Percentiles rank a stretch among this genome's conserved stretches.
phyloP scores from a whole-genome alignment of 1,140 invertebrate species.

The Eumaeus atala region DNA sequence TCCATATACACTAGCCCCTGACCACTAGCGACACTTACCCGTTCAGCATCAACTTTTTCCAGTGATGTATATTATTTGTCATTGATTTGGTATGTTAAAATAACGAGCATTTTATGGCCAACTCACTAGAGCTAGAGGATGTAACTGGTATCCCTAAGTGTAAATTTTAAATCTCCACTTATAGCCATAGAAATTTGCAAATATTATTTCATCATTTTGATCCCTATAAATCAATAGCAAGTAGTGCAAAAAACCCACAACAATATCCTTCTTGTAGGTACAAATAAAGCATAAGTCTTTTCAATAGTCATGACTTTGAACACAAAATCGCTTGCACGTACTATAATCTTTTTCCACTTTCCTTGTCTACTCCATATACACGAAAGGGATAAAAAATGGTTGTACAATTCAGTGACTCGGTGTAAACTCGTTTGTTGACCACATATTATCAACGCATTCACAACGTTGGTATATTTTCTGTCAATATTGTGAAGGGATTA shows the following conservation, averaged over 20 bases:
- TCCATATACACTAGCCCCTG: too few species aligned
- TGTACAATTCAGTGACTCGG: not conserved
- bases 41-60: too few species aligned
- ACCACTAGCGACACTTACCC: too few species aligned
- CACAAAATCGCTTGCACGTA: not conserved
- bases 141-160: too few species aligned
- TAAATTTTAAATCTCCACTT: too few species aligned
- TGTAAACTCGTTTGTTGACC: conserved; percentile 12
- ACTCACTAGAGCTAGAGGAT: too few species aligned
- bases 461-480: conserved; percentile 33
- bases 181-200: too few species aligned
- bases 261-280: conserved; percentile 6
- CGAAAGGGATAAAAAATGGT: not conserved
- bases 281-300: too few species aligned
- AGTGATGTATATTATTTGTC: too few species aligned
- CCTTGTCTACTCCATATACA: not conserved
- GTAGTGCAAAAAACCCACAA: conserved; percentile 27
- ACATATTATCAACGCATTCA: conserved; percentile 15
- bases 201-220: too few species aligned
- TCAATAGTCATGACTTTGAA: not conserved
- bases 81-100: too few species aligned
- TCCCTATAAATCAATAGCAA: not conserved
- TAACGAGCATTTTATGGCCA: too few species aligned
- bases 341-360: not conserved
- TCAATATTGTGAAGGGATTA: conserved; percentile 24